Percentiles rank a stretch among this genome's conserved stretches.
These are phyloP conservation scores for Pomacea maculata DNA, from an alignment of 1,140 invertebrate species.

Conservation along the genomic window DNA sequence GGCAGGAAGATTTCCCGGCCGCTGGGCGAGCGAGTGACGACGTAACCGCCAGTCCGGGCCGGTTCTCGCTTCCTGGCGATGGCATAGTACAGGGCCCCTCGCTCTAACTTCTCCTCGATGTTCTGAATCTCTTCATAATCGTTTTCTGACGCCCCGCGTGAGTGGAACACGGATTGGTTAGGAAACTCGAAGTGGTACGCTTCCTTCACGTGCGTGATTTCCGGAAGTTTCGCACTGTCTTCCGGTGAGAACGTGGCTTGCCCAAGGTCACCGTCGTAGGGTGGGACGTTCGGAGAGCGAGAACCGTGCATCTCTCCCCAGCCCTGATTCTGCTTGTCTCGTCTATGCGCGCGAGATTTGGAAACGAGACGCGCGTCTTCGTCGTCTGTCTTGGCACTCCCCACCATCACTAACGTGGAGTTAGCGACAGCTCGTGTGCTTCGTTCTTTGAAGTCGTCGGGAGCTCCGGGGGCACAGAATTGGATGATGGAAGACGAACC, in stretches of 20 bases:
- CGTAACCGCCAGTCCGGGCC: conserved; percentile 21
- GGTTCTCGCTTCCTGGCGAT: conserved; percentile 1
- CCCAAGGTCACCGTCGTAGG: too few relatives aligned
- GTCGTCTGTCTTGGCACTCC: too few relatives aligned
- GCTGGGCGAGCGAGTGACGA: conserved; percentile 23
- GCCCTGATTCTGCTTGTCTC: too few relatives aligned
- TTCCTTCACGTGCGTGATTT: conserved; percentile 22
- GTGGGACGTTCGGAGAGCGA: too few relatives aligned
- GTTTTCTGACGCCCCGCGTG: not conserved
- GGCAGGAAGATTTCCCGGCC: conserved; percentile 25
- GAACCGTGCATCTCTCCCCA: too few relatives aligned
- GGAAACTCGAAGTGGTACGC: conserved; percentile 23
- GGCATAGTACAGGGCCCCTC: conserved; percentile 7
- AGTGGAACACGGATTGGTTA: conserved; percentile 21
- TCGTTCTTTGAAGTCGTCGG: not conserved
- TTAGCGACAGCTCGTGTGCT: too few relatives aligned
- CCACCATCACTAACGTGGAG: too few relatives aligned
- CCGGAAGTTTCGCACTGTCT: conserved; percentile 3
- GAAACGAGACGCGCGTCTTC: too few relatives aligned
- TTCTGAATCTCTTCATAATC: conserved; percentile 33
- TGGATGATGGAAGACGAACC: not conserved
- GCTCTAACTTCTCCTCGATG: conserved; percentile 34
- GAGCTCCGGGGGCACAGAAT: conserved; percentile 12
- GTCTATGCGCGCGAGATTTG: too few relatives aligned
- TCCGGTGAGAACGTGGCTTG: not conserved